phyloP scores from a whole-genome alignment of 2,113 vertebrate genomes.

The Entelurus aequoreus region DNA sequence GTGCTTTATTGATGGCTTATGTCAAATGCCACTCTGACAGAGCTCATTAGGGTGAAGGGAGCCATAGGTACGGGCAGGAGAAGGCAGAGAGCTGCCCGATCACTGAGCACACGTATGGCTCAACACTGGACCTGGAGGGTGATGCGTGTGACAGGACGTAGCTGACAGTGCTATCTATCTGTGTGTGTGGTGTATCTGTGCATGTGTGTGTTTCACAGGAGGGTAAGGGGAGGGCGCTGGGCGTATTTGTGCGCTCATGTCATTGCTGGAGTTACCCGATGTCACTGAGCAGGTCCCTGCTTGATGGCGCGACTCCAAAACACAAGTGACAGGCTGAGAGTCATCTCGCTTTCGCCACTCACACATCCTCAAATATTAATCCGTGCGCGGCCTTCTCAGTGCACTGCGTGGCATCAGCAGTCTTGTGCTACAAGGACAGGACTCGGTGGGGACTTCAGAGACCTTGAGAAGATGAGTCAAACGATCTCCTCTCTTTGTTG shows the following conservation, averaged over 20 bases:
- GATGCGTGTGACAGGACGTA: conserved; percentile 66
- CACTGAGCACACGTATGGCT: conserved; percentile 55
- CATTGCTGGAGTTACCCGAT: conserved; percentile 53
- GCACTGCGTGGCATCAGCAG: conserved; percentile 48
- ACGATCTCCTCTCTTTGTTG: conserved; percentile 29
- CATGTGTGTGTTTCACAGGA: conserved; percentile 5
- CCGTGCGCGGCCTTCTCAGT: conserved; percentile 32
- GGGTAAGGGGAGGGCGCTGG: conserved; percentile 12
- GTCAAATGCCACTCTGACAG: conserved; percentile 75
- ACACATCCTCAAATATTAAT: conserved; percentile 61
- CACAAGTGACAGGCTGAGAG: conserved; percentile 65
- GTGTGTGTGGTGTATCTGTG: neutral
- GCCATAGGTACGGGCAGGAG: conserved; percentile 61
- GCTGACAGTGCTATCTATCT: conserved; percentile 50
- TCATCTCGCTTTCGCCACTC: conserved; percentile 63
- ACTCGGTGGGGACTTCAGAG: conserved; percentile 45
- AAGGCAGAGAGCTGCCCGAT: conserved; percentile 61
- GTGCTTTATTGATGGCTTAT: conserved; percentile 69
- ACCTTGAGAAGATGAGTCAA: conserved; percentile 67
- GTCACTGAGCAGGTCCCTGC: conserved; percentile 58
- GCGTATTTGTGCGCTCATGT: conserved; percentile 38
- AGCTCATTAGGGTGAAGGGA: conserved; percentile 69
- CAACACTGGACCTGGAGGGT: conserved; percentile 54
- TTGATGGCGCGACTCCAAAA: conserved; percentile 53
- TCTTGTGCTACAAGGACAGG: conserved; percentile 53